These are phyloP conservation scores for Pseudochirops cupreus DNA, from an alignment of 2,797 vertebrate genomes.

Conservation along the genomic window DNA sequence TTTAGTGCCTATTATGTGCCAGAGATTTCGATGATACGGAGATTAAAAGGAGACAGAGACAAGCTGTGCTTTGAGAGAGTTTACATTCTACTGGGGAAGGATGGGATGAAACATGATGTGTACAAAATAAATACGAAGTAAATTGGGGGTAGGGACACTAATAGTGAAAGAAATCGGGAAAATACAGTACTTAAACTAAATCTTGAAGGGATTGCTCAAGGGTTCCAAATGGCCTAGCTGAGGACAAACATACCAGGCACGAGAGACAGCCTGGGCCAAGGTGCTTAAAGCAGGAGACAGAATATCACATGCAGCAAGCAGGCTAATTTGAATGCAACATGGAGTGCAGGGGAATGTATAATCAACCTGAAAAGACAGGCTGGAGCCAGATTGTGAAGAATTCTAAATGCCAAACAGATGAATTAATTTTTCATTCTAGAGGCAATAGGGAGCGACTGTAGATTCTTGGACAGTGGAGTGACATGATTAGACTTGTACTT, in stretches of 20 bases:
- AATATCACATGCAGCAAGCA: background rate
- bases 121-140: background rate
- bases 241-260: background rate
- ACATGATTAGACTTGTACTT: too few species aligned
- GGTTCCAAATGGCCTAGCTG: background rate
- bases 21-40: background rate
- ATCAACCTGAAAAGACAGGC: too few species aligned
- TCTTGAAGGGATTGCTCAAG: background rate
- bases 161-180: background rate
- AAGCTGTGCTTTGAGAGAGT: background rate
- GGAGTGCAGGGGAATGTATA: background rate
- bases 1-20: background rate
- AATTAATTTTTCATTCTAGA: too few species aligned
- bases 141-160: background rate
- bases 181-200: background rate
- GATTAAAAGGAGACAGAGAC: background rate
- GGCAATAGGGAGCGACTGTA: too few species aligned
- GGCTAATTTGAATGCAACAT: background rate
- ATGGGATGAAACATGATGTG: background rate
- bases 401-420: too few species aligned
- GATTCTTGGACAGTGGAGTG: too few species aligned
- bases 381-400: too few species aligned
- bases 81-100: background rate
- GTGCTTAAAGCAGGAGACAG: background rate
- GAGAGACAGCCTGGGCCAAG: background rate